phyloP scores from a whole-genome alignment of 2,797 vertebrate species.

The Chloroceryle inda region DNA sequence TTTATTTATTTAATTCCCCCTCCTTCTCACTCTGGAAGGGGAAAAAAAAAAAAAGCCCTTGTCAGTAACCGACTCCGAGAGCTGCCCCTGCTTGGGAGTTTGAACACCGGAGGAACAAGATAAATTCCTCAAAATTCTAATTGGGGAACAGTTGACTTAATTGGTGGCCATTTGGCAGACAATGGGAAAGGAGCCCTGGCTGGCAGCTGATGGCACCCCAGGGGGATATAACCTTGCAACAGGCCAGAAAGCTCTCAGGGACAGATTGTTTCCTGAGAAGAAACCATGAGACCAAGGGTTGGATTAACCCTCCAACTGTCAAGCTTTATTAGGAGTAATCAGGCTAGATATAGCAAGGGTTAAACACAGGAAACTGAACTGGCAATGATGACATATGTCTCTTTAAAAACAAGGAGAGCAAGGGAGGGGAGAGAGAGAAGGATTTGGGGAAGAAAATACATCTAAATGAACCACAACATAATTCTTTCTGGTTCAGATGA shows the following conservation, averaged over 20 bases:
- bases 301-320: conserved; percentile 86
- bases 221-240: conserved; percentile 95
- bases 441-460: neutral
- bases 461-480: conserved; percentile 25
- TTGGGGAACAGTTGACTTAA: conserved; percentile 99
- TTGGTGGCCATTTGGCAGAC: conserved; percentile 98
- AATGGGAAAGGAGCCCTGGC: conserved; percentile 93
- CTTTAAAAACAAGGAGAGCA: conserved; percentile 26
- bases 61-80: conserved; percentile 90
- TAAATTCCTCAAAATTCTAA: conserved; percentile 97
- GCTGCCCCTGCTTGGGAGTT: conserved; percentile 87
- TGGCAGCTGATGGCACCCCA: conserved; percentile 90
- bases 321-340: conserved; percentile 84
- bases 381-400: conserved; percentile 76
- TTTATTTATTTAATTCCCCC: conserved; percentile 85
- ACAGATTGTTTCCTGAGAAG: conserved; percentile 95
- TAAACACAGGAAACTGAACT: conserved; percentile 81
- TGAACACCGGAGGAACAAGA: conserved; percentile 89
- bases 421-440: neutral
- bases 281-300: conserved; percentile 90
- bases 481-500: conserved; percentile 64
- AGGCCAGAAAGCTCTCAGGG: conserved; percentile 89
- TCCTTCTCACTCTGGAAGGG: conserved; percentile 58
- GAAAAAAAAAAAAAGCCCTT: conserved; percentile 59
- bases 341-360: conserved; percentile 79